These are phyloP conservation scores for Drosophila tristis DNA, from an alignment of 1,140 invertebrate species.

Conservation along the genomic window DNA sequence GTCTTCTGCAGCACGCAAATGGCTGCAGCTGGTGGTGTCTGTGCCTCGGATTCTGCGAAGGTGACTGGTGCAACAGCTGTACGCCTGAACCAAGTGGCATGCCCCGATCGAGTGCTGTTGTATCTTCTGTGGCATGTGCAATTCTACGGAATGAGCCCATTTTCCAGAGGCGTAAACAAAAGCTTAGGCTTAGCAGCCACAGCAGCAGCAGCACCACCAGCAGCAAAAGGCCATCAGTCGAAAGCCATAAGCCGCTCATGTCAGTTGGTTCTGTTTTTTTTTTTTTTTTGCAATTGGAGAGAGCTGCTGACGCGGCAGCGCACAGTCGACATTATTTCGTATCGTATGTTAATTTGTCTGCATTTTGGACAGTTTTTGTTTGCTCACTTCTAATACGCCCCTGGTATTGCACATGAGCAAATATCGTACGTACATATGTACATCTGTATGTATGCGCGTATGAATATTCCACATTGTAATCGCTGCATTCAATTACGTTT, in stretches of 20 bases:
- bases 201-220: conserved; percentile 9
- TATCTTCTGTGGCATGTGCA: conserved; percentile 43
- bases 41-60: conserved; percentile 19
- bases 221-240: conserved; percentile 24
- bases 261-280: conserved; percentile 2
- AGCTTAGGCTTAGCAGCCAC: conserved; percentile 49
- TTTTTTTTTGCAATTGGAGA: conserved; percentile 54
- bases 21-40: conserved; percentile 55
- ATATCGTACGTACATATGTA: neutral
- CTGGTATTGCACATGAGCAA: conserved; percentile 3
- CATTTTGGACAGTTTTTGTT: conserved; percentile 35
- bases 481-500: conserved; percentile 74
- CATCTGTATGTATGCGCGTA: conserved; percentile 1
- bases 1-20: conserved; percentile 34
- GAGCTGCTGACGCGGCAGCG: conserved; percentile 54
- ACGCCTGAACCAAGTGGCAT: conserved; percentile 29
- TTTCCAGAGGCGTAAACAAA: conserved; percentile 48
- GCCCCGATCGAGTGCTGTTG: conserved; percentile 27
- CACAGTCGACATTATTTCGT: conserved; percentile 53
- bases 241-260: conserved; percentile 47
- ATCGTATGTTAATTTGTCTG: conserved; percentile 44
- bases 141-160: conserved; percentile 57
- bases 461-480: conserved; percentile 15
- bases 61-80: conserved; percentile 51
- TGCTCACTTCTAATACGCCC: conserved; percentile 52